These are phyloP conservation scores for Orius laevigatus DNA, from an alignment of 1,140 invertebrate species.

Conservation along the genomic window DNA sequence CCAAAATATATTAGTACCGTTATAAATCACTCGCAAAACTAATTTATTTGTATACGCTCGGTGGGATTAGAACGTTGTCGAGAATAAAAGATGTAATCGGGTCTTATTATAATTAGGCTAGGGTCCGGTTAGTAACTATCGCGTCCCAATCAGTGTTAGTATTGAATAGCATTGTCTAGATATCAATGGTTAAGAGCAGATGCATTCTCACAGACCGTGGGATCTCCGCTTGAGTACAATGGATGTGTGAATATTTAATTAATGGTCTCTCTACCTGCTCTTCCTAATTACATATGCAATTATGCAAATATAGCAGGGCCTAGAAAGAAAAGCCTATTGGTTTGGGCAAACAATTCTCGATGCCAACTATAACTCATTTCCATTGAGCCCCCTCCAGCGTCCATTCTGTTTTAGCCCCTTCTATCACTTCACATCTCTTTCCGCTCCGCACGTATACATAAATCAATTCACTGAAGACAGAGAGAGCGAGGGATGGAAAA, in stretches of 20 bases:
- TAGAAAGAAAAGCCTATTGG: slow-evolving; percentile 10
- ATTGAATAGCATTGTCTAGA: slow-evolving; percentile 9
- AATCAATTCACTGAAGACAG: no score
- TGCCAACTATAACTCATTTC: no score
- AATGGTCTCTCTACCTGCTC: slow-evolving; percentile 5
- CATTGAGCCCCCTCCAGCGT: no score
- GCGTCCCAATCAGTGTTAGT: slow-evolving; percentile 1
- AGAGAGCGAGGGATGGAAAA: no score
- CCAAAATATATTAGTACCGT: no score
- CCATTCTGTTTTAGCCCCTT: no score
- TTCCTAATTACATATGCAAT: slow-evolving; percentile 11
- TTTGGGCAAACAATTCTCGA: slow-evolving; percentile 8
- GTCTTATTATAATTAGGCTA: slow-evolving; percentile 11
- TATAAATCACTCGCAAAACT: no score
- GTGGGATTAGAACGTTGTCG: no score
- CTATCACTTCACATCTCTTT: no score
- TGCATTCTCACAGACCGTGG: slow-evolving; percentile 11
- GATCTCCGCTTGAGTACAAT: slow-evolving; percentile 6
- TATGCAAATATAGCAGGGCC: slow-evolving; percentile 5
- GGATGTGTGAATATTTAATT: slow-evolving; percentile 12
- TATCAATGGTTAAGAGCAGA: slow-evolving; percentile 9
- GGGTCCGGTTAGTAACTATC: slow-evolving; percentile 1
- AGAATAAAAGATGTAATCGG: slow-evolving; percentile 6
- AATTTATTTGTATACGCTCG: no score
- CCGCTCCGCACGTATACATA: no score